Conservation (phyloP, 37 sponge, comb jelly and placozoan genomes). For the Corticium candelabrum region DNA sequence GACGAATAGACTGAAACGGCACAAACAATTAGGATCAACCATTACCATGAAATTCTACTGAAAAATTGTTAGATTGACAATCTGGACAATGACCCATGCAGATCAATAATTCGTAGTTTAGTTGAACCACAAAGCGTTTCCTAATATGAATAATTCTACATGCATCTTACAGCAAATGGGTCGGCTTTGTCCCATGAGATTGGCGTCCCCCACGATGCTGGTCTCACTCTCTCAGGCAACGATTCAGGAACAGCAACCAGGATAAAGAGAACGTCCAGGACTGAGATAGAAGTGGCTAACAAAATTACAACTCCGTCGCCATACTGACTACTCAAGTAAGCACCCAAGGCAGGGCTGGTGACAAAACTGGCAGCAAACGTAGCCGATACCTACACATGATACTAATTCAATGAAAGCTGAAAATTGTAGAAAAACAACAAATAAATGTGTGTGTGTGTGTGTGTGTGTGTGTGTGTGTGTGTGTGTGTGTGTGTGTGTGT, state of each 20-base stretch:
- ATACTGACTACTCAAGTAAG: constrained; percentile 11
- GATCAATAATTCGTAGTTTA: too few relatives aligned
- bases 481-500: neutral
- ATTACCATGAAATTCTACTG: neutral
- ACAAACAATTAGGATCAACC: neutral
- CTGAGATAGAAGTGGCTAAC: constrained; percentile 56
- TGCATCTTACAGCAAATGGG: constrained; percentile 79
- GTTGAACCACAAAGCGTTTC: too few relatives aligned
- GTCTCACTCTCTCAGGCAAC: constrained; percentile 34
- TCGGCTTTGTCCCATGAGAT: constrained; percentile 87
- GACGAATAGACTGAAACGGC: neutral
- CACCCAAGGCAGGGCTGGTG: constrained; percentile 76
- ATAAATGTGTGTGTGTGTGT: neutral
- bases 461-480: neutral
- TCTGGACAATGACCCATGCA: too few relatives aligned
- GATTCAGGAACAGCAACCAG: constrained; percentile 75
- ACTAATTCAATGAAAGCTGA: neutral
- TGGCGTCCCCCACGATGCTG: constrained; percentile 52
- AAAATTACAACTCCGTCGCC: constrained; percentile 59
- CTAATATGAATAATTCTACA: too few relatives aligned
- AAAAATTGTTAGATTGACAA: too few relatives aligned
- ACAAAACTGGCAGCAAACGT: constrained; percentile 89
- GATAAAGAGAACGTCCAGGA: constrained; percentile 72
- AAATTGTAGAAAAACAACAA: neutral
- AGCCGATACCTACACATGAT: constrained; percentile 51